A percentile compares a stretch with the other conserved stretches of the same genome.
These are phyloP conservation scores for Dendrolimus houi DNA, from an alignment of 2,888 invertebrate genomes.

Conservation along the genomic window DNA sequence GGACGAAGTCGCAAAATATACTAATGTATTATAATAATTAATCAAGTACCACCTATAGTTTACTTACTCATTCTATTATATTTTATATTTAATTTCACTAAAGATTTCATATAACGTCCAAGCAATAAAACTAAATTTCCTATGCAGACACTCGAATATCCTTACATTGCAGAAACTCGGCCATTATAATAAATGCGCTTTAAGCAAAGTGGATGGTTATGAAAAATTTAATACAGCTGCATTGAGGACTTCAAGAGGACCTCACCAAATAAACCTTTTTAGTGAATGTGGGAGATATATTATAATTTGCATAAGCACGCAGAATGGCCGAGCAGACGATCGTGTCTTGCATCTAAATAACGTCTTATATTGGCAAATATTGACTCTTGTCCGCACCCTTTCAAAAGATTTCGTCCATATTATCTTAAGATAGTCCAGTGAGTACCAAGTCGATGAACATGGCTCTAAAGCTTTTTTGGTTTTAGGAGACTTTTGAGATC, in stretches of 20 bases:
- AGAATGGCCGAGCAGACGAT: slow-evolving; percentile 47
- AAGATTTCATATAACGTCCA: too few relatives aligned
- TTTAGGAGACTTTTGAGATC: slow-evolving; percentile 24
- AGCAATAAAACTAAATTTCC: too few relatives aligned
- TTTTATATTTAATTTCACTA: too few relatives aligned
- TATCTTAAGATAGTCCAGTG: slow-evolving; percentile 62
- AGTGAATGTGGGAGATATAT: slow-evolving; percentile 60
- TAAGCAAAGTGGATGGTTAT: slow-evolving; percentile 47
- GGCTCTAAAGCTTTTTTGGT: slow-evolving; percentile 30
- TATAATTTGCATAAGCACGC: slow-evolving; percentile 64
- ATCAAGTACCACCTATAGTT: too few relatives aligned
- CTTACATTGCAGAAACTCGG: neutral
- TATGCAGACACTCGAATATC: too few relatives aligned
- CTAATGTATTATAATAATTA: too few relatives aligned
- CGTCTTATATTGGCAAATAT: slow-evolving; percentile 74
- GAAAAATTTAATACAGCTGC: slow-evolving; percentile 65
- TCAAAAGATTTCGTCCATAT: slow-evolving; percentile 55
- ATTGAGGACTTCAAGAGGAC: slow-evolving; percentile 48
- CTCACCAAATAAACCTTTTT: slow-evolving; percentile 60
- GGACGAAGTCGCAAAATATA: too few relatives aligned
- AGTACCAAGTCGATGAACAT: slow-evolving; percentile 49
- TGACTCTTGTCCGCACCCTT: slow-evolving; percentile 66
- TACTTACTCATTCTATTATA: too few relatives aligned
- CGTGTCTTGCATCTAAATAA: slow-evolving; percentile 73
- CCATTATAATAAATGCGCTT: slow-evolving; percentile 33